phyloP scores from a whole-genome alignment of 2,797 vertebrate genomes.

The Siniperca undulata region DNA sequence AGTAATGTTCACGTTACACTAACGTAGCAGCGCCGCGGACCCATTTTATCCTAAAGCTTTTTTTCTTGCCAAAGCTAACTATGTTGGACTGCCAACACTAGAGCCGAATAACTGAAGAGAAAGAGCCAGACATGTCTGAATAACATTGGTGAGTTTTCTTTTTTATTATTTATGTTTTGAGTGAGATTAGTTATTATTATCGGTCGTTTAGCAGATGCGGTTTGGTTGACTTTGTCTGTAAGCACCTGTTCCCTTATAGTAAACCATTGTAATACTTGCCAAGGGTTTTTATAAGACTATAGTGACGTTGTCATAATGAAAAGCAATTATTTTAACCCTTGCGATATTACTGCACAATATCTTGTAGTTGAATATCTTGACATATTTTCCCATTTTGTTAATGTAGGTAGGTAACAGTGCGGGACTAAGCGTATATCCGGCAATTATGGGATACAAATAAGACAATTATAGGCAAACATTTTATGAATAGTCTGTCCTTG shows the following conservation, averaged over 20 bases:
- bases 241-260: slow-evolving; percentile 61
- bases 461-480: background rate
- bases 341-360: background rate
- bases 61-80: slow-evolving; percentile 22
- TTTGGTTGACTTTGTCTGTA: slow-evolving; percentile 7
- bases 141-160: slow-evolving; percentile 62
- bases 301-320: background rate
- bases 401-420: background rate
- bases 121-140: slow-evolving; percentile 14
- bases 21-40: slow-evolving; percentile 3
- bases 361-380: background rate
- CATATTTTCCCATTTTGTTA: background rate
- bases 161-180: background rate
- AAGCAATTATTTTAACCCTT: background rate
- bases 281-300: background rate
- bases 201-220: background rate
- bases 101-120: slow-evolving; percentile 42
- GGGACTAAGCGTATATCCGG: background rate
- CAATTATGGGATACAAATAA: background rate
- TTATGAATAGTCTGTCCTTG: background rate
- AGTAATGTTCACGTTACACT: background rate
- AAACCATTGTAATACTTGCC: background rate
- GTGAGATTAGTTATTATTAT: background rate
- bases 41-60: slow-evolving; percentile 28
- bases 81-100: slow-evolving; percentile 30